Evolutionary conservation across 2,888 invertebrate species (phyloP).

Genomic region (Julus scanicus): DNA sequence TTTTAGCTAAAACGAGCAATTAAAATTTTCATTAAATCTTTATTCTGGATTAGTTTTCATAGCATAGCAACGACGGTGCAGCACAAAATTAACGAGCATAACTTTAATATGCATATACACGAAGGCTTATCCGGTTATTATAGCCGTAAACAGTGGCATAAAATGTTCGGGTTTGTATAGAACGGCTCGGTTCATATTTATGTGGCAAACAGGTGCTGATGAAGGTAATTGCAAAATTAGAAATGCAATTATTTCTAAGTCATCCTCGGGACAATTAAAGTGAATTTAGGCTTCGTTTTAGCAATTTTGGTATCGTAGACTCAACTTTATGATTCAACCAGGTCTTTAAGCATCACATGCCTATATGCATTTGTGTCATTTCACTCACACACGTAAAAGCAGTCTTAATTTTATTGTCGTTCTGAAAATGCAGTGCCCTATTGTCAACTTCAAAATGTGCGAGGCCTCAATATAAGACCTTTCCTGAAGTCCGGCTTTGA

Average conservation of each 20-base stretch:
- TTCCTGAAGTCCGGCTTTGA: not conserved
- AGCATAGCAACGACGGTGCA: not conserved
- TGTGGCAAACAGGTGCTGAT: slow-evolving; percentile 39
- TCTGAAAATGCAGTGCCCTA: slow-evolving; percentile 21
- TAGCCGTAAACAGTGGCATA: slow-evolving; percentile 39
- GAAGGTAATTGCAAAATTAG: slow-evolving; percentile 42
- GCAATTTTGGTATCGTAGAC: not conserved
- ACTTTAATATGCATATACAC: slow-evolving; percentile 21
- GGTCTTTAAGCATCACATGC: not conserved
- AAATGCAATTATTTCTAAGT: slow-evolving; percentile 35
- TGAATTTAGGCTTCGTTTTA: not conserved
- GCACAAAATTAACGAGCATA: slow-evolving; percentile 8
- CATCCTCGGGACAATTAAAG: slow-evolving; percentile 31
- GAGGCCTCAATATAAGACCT: slow-evolving; percentile 10
- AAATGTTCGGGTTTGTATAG: slow-evolving; percentile 3
- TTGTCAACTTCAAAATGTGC: slow-evolving; percentile 13
- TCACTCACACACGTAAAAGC: not conserved
- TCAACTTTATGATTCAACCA: not conserved
- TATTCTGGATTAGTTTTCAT: slow-evolving; percentile 8
- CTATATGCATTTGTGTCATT: not conserved
- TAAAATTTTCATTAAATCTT: slow-evolving; percentile 26
- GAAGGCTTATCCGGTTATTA: slow-evolving; percentile 20
- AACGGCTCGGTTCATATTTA: slow-evolving; percentile 21
- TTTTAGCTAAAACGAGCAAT: slow-evolving; percentile 6
- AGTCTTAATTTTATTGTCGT: slow-evolving; percentile 35